Evolutionary conservation across 1,140 invertebrate genomes (phyloP), one percentile per base, ranked within the genome.

Genomic region (Scylla paramamosain): DNA sequence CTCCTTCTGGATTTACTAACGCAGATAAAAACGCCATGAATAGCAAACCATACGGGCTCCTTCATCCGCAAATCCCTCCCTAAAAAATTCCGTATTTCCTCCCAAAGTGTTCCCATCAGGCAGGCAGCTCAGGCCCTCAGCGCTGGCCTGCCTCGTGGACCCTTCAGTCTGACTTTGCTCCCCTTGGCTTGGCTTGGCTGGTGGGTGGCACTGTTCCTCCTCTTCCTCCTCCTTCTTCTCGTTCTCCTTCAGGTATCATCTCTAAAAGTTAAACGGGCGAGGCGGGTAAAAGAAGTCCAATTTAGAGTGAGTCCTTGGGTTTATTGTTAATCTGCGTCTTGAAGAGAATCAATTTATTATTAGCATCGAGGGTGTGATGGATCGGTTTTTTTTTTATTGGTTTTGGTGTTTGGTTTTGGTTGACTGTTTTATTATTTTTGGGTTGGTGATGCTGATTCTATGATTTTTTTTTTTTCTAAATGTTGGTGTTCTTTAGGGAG

Each of bases 11-110:
- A 48, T 31, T 94, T 82, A 94, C 93, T 39, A 91, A 88, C 32
- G 45, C 45, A 95, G 94, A 95, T 95, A 92, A 95, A 92, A 95
- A 95, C 94, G 39, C 89, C 82, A 95, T 95, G 94, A 95, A 95
- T 92, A 95, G 8, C 67, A 89, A 95, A 46, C 91, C 94, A 84
- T 29, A 31, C 82, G 16, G 83, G 92, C 88, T 59, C 94, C 91
- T 88, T 95, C 91, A 92, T 95, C 91, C 77, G 82, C 46, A 86
- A 87, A 86, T 67, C 90, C 82, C 48, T 89, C 59, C 91, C 86
- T 93, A 95, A 92, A 92, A 94, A 59, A 94, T 91, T 94, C 86
- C 90, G 67, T 93, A 89, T 89, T 92, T 93, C 83, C 77, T 92
- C 31, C 39, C 52, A n/a, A 29, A 32, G 83, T 77, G 94, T 92